Percentiles rank a stretch among this genome's conserved stretches.
These are phyloP conservation scores for Exaiptasia diaphana DNA, from an alignment of 64 coral and sea anemone genomes.

Conservation along the genomic window DNA sequence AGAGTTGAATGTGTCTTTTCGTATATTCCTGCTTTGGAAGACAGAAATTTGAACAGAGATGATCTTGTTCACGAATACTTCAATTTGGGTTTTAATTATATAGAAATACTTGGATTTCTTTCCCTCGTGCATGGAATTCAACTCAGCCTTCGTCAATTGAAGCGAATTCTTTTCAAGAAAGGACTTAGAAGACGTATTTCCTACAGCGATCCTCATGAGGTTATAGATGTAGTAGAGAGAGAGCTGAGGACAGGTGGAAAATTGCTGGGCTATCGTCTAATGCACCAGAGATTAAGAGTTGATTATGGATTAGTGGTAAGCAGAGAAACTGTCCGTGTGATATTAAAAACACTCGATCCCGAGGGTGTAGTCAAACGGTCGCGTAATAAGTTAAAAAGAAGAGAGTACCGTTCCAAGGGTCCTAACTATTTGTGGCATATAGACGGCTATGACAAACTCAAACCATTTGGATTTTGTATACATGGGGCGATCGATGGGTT, in stretches of 20 bases:
- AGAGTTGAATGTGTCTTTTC: too few relatives aligned
- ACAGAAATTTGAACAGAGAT: neutral
- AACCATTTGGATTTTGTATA: neutral
- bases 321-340: constrained; percentile 4
- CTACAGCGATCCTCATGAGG: neutral
- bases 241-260: constrained; percentile 29
- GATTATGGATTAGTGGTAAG: neutral
- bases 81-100: neutral
- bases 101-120: constrained; percentile 25
- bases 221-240: neutral
- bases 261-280: constrained; percentile 25
- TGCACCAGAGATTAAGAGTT: neutral
- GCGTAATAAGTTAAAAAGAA: neutral
- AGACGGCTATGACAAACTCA: constrained; percentile 27
- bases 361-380: neutral
- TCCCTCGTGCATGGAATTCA: constrained; percentile 6
- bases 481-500: neutral
- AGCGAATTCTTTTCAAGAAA: constrained; percentile 20
- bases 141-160: constrained; percentile 38
- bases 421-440: constrained; percentile 16
- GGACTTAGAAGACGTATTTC: constrained; percentile 24
- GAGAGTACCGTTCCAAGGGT: constrained; percentile 10
- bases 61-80: constrained; percentile 9
- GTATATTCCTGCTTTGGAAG: neutral
- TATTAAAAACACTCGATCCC: constrained; percentile 1